phyloP scores from a whole-genome alignment of 2,797 vertebrate species.

The Ceyx erithaca region DNA sequence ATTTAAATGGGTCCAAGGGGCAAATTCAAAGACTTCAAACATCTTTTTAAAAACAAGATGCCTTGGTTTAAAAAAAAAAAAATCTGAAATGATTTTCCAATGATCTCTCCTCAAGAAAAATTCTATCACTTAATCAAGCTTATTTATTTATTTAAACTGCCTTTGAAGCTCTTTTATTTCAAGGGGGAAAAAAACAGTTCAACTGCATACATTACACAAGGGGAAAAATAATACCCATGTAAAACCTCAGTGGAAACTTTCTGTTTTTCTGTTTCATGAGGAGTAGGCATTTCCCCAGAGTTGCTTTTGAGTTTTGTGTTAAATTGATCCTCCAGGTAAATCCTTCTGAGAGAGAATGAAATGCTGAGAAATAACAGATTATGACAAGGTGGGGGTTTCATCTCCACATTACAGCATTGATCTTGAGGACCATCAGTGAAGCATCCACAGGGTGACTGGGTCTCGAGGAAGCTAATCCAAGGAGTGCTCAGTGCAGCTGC shows the following conservation, averaged over 20 bases:
- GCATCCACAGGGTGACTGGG: rapidly evolving
- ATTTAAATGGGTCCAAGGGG: conserved; percentile 70
- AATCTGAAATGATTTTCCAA: conserved; percentile 48
- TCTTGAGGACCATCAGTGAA: neutral
- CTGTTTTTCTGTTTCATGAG: conserved; percentile 15
- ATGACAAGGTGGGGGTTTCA: neutral
- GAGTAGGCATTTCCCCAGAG: neutral
- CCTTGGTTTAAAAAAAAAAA: conserved; percentile 31
- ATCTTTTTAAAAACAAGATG: conserved; percentile 51
- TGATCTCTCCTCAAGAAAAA: conserved; percentile 68
- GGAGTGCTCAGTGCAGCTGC: rapidly evolving
- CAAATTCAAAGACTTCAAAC: conserved; percentile 74
- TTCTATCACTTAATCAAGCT: conserved; percentile 63
- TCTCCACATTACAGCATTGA: rapidly evolving
- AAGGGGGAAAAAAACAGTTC: conserved; percentile 9
- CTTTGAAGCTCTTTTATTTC: conserved; percentile 72
- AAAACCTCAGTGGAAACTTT: conserved; percentile 38
- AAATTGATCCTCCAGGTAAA: neutral
- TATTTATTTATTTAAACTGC: conserved; percentile 70
- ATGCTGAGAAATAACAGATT: neutral
- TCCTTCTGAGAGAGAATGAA: neutral
- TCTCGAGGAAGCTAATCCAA: rapidly evolving
- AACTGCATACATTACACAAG: conserved; percentile 52
- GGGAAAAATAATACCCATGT: conserved; percentile 50
- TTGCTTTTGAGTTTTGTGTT: neutral